These are phyloP conservation scores for Himalopsyche tibetana DNA, from an alignment of 2,888 invertebrate species.

Conservation along the genomic window DNA sequence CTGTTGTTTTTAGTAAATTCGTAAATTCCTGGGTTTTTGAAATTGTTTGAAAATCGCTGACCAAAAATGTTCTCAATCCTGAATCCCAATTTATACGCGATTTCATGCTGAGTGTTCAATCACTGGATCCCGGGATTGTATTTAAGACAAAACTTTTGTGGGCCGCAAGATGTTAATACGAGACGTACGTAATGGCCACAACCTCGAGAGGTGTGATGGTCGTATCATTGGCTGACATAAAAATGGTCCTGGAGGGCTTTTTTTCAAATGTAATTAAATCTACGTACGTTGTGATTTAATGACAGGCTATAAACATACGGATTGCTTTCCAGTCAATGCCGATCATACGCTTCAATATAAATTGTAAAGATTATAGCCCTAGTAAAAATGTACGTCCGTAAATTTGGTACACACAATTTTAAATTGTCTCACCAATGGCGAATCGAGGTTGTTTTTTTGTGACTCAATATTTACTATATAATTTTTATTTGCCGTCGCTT, in stretches of 20 bases:
- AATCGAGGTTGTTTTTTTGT: background rate
- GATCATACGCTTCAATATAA: background rate
- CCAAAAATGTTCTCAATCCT: too few relatives aligned
- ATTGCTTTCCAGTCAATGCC: background rate
- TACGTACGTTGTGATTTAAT: background rate
- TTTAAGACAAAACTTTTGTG: too few relatives aligned
- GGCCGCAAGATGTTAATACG: too few relatives aligned
- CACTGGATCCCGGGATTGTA: too few relatives aligned
- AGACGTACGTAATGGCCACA: rapidly evolving
- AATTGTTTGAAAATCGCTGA: too few relatives aligned
- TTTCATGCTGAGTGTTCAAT: too few relatives aligned
- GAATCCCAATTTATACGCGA: too few relatives aligned
- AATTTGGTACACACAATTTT: background rate
- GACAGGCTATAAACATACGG: background rate
- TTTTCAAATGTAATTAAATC: background rate
- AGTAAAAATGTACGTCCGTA: background rate
- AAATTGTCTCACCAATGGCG: constrained; percentile 1
- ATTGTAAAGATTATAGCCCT: background rate
- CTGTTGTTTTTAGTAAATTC: too few relatives aligned
- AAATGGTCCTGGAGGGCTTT: too few relatives aligned
- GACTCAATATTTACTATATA: background rate
- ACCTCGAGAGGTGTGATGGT: too few relatives aligned
- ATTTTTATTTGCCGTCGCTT: background rate
- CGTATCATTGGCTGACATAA: too few relatives aligned
- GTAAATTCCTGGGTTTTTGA: too few relatives aligned